Conservation (phyloP, 2,113 vertebrate species). For the Thalassoma bifasciatum region DNA sequence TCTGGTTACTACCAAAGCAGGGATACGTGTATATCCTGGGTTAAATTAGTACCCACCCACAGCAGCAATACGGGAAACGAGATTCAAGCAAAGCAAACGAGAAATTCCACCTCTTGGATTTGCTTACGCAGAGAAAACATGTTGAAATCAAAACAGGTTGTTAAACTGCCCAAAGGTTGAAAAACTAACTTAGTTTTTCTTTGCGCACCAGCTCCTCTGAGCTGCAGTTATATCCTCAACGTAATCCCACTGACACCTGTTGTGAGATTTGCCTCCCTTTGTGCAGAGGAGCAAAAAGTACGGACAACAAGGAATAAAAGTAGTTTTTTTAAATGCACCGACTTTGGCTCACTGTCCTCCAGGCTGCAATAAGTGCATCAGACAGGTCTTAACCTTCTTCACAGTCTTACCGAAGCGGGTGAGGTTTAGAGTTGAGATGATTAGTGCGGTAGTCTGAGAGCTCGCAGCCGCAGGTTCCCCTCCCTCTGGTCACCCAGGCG, state of each 20-base stretch:
- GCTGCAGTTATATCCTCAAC: slow-evolving; percentile 40
- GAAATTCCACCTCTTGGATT: slow-evolving; percentile 21
- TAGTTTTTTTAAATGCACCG: background rate
- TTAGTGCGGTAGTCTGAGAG: background rate
- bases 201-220: background rate
- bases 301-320: slow-evolving; percentile 42
- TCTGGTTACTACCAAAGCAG: background rate
- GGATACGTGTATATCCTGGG: background rate
- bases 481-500: slow-evolving; percentile 57
- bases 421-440: slow-evolving; percentile 26
- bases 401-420: slow-evolving; percentile 64
- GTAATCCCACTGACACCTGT: slow-evolving; percentile 81
- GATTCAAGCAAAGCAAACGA: slow-evolving; percentile 11
- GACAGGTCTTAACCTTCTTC: background rate
- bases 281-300: slow-evolving; percentile 37
- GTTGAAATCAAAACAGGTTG: background rate
- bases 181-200: background rate
- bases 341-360: background rate
- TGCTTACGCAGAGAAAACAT: background rate
- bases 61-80: background rate
- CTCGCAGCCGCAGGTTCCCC: slow-evolving; percentile 38
- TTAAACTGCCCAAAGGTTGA: background rate
- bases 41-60: background rate
- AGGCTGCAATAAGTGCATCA: background rate
- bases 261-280: slow-evolving; percentile 70